Evolutionary conservation across 2,888 invertebrate species (phyloP).

Genomic region (Myathropa florea): DNA sequence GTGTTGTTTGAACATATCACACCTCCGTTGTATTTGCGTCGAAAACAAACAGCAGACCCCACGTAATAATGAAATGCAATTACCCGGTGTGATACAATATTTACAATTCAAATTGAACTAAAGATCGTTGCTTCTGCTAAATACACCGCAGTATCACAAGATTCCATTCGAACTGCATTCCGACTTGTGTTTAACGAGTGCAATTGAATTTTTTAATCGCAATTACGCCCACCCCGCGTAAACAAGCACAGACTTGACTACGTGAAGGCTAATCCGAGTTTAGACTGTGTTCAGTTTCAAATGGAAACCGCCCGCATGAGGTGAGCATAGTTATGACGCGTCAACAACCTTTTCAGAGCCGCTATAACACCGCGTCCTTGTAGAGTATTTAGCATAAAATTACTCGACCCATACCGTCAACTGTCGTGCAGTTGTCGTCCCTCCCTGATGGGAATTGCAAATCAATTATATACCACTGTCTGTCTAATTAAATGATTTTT

Average conservation of each 20-base stretch:
- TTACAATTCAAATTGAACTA: slow-evolving; percentile 40
- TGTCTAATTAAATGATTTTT: slow-evolving; percentile 27
- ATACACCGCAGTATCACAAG: background rate
- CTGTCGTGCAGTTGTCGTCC: background rate
- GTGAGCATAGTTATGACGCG: background rate
- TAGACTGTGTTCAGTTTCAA: too few species aligned
- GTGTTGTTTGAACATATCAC: background rate
- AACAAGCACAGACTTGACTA: background rate
- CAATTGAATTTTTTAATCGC: background rate
- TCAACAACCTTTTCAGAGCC: background rate
- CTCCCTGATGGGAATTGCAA: slow-evolving; percentile 35
- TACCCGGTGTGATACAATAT: slow-evolving; percentile 16
- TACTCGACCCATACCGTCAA: background rate
- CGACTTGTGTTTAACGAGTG: background rate
- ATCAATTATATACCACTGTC: slow-evolving; percentile 5
- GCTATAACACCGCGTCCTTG: background rate
- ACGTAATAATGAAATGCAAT: slow-evolving; percentile 7
- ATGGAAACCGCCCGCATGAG: background rate
- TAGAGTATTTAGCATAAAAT: slow-evolving; percentile 18
- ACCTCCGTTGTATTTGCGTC: background rate
- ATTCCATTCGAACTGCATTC: slow-evolving; percentile 11
- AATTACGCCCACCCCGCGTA: background rate
- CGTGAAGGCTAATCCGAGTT: background rate
- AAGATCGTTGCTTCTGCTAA: slow-evolving; percentile 3
- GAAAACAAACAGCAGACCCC: background rate